phyloP scores from a whole-genome alignment of 2,797 vertebrate species.

The Melanotaenia maccullochi region DNA sequence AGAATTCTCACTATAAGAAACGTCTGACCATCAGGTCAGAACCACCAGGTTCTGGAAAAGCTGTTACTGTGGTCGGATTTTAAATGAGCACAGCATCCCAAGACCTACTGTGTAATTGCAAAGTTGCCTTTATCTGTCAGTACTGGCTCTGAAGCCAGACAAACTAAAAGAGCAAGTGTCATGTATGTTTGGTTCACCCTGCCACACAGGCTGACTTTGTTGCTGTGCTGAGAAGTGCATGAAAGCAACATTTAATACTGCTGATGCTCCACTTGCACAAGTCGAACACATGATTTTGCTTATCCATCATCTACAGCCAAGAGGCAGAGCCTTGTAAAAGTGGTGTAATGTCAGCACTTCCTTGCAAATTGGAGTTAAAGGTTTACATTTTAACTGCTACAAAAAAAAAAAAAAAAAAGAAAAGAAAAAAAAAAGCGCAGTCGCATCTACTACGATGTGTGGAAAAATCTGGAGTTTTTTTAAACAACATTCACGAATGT shows the following conservation, averaged over 20 bases:
- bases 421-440: no score
- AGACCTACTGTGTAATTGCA: conserved; percentile 28
- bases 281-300: conserved; percentile 56
- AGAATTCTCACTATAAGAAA: background rate
- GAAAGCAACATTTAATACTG: conserved; percentile 18
- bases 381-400: conserved; percentile 62
- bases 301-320: conserved; percentile 53
- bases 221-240: background rate
- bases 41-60: background rate
- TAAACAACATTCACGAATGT: conserved; percentile 7
- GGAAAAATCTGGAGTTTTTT: background rate
- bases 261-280: conserved; percentile 34
- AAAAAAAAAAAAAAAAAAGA: background rate
- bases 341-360: conserved; percentile 58
- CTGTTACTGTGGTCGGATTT: background rate
- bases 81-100: background rate
- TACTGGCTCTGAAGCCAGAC: background rate
- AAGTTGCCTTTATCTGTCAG: conserved; percentile 19
- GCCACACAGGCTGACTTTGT: conserved; percentile 6
- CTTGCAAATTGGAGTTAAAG: conserved; percentile 54
- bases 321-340: conserved; percentile 65
- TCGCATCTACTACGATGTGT: background rate
- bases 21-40: no score
- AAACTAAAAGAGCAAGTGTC: background rate
- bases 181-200: background rate